Base-by-base conservation (phyloP, 2,888 invertebrate species). In the Frankliniella intonsa region DNA sequence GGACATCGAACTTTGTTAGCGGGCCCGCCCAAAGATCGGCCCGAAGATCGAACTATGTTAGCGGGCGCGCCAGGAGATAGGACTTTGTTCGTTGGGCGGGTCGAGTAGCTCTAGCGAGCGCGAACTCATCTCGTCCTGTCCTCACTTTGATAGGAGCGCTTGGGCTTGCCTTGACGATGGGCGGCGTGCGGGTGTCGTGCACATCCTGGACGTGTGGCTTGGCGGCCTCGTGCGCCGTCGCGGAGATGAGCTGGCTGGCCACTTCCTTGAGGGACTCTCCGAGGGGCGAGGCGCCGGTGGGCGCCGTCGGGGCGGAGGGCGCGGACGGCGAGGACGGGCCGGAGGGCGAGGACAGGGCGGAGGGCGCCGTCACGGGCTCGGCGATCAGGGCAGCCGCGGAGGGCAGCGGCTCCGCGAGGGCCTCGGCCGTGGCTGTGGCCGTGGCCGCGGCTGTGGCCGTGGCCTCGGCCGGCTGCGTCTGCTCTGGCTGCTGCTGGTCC, bases 181-280 rank as follows among this genome's bases (percentile, higher is more conserved):
- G 92, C 27, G 92, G 92, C 84, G 92, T 91, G 87, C 92, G 89
- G 0, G 90, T 90, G 84, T 93, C 92, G 11, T 90, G 87, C 14
- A 90, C 88, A 11, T 76, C 69, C 50, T 88, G 85, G 9, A 85
- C 85, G 86, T 83, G 82, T 19, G 84, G 84, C 69, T 76, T 76
- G 69, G 25, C 69, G 22, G 25, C 69, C 11, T 76, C 69, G 25
- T 76, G 22, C 11, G 69, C 69, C 25, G 69, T 76, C 14, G 89
- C 88, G 11, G 91, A 90, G 80, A 91, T 87, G 14, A 91, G 86
- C 87, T 91, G 92, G 83, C 89, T 90, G 2, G 91, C 89, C 17
- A 92, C 90, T 86, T 90, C 89, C 87, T 91, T 90, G 79, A 91
- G 90, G 0, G 91, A 90, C 81, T 92, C 91, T 81, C 90, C 89